Base-by-base conservation (phyloP, 1,140 invertebrate genomes). In the Scaptomyza graminum region DNA sequence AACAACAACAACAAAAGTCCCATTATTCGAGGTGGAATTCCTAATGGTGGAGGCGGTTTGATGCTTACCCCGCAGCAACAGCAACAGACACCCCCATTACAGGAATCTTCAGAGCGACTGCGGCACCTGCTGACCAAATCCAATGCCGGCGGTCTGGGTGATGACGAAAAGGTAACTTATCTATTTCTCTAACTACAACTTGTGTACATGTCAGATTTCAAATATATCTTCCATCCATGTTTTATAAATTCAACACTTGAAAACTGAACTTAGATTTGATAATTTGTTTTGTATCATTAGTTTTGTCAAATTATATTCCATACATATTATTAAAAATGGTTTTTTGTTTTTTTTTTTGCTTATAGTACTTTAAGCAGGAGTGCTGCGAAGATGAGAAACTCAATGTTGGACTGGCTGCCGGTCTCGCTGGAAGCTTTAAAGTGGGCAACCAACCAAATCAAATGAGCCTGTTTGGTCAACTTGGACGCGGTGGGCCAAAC, bases 351-450 rank as follows among this genome's bases (percentile, higher is more conserved):
- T 2, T 4, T 31, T 15, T 13, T 11, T 7, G n/a, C n/a, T 41
- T 39, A 34, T 39, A 91, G 90, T 91, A 84, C 77, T 91, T 90
- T 50, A 91, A 91, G 87, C 96, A 97, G 90, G 95, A 96, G 62
- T 64, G 63, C 52, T 75, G 39, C 28, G 97, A 98, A 71, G 96
- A 97, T 60, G 95, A 96, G 64, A 95, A 96, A 51, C 63, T 81
- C 7, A 66, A 62, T 34, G 13, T 66, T 1, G 75, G 70, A 11
- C 41, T 76, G 4, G 44, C 55, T 54, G 92, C 61, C 43, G 72
- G 61, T 15, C 46, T 70, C 4, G 52, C 56, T 7, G 70, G 77
- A n/a, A 74, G 71, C 60, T 85, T 84, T 12, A 88, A 90, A 63
- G 74, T 88, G 76, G 74, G 54, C 41, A 65, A 57, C 31, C 81